Conservation (phyloP, 2,888 invertebrate genomes). For the Sepiola atlantica region DNA sequence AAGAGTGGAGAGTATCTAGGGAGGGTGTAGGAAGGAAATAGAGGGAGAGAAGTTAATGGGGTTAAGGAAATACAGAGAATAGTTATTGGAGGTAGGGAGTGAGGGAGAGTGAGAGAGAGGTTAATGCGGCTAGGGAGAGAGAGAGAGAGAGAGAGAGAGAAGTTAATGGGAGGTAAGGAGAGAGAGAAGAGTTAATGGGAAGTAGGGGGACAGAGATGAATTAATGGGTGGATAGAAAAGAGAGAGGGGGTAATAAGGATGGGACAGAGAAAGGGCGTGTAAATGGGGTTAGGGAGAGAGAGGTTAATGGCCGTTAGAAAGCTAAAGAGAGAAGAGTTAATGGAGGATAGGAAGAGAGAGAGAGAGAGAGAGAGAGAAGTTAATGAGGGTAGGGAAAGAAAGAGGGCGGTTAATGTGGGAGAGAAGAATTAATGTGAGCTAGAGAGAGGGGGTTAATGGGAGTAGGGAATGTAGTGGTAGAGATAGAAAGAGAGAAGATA, state of each 20-base stretch:
- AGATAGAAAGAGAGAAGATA: too few species aligned
- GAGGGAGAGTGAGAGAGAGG: too few species aligned
- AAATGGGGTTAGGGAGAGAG: background rate
- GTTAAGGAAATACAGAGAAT: too few species aligned
- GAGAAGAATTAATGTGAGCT: too few species aligned
- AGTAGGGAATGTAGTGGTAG: background rate
- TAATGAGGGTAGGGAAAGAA: background rate
- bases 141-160: background rate
- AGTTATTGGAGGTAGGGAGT: too few species aligned
- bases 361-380: too few species aligned
- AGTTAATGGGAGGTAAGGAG: background rate
- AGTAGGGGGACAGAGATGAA: background rate
- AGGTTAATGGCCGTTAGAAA: too few species aligned
- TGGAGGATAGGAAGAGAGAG: background rate
- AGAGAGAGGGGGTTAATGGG: too few species aligned
- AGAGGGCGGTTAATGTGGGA: background rate
- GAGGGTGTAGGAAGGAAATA: too few species aligned
- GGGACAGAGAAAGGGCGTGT: background rate
- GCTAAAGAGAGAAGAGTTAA: background rate
- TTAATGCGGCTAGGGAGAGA: background rate
- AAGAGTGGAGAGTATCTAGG: too few species aligned
- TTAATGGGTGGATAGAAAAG: too few species aligned
- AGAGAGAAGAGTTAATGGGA: background rate
- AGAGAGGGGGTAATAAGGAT: background rate
- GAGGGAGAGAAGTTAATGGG: too few species aligned